Evolutionary conservation across 2,113 vertebrate genomes (phyloP), one percentile per base, ranked within the genome.

Genomic region (Dicentrarchus labrax): DNA sequence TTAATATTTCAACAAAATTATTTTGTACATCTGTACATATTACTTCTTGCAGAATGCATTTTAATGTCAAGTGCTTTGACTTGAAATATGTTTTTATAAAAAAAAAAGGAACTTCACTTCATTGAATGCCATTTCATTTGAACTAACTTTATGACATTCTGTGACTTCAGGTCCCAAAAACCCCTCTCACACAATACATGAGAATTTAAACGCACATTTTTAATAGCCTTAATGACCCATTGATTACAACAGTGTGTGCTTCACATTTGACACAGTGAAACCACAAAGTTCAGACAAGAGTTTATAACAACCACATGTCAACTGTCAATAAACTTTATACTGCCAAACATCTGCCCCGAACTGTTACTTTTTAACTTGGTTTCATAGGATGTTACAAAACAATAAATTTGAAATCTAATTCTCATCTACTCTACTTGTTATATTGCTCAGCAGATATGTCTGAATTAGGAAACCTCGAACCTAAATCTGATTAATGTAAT

Each of bases 311-410:
- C 45, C 82, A 80, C 91, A 90, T 86, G 86, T 69, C 78, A 57
- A 39, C 57, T 54, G 66, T 85, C 82, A 69, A 78, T 94, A 95
- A 94, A 92, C 19, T n/a, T 90, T 84, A 80, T 81, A 77, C 68
- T 75, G 75, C 56, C 38, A 65, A 68, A 82, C 21, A 72, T 77
- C 36, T 41, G 54, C 77, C 50, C 60, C 74, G 21, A 66, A 66
- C 38, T 45, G 82, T 94, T 91, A 92, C 88, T 87, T 83, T 92
- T 95, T 92, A 94, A 95, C 91, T 54, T 2, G 8, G 1, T 82
- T 88, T 87, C 76, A 78, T 12, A 8, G 10, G 38, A 51, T 8
- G 74, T 85, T 85, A 69, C 56, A 82, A 82, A 93, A 82, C 61
- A 36, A 53, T 79, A 72, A 86, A 76, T 61, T 30, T 80, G 2